These are phyloP conservation scores for Blennius ocellaris DNA, from an alignment of 2,113 vertebrate genomes.

Conservation along the genomic window DNA sequence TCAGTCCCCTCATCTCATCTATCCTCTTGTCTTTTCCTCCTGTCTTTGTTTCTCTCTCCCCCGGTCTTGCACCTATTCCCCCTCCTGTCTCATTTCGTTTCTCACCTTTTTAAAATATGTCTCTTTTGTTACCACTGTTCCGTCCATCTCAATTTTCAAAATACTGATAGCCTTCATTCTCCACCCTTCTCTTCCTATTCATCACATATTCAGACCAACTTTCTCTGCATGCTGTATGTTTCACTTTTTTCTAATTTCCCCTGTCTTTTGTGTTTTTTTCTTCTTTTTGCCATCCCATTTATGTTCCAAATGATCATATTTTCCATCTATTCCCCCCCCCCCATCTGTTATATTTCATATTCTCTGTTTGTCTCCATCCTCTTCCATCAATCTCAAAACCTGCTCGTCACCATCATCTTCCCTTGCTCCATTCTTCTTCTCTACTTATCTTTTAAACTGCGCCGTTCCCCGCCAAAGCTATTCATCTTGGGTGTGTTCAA, in stretches of 20 bases:
- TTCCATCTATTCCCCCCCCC: constrained; percentile 11
- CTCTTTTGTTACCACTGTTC: constrained; percentile 8
- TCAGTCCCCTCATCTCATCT: constrained; percentile 42
- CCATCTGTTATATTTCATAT: constrained; percentile 40
- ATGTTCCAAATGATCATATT: constrained; percentile 22
- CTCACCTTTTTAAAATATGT: neutral
- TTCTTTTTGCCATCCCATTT: neutral
- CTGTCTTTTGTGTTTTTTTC: constrained; percentile 3
- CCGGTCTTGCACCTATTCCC: neutral
- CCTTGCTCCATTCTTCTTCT: constrained; percentile 36
- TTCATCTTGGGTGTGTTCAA: constrained; percentile 51
- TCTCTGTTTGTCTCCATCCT: constrained; percentile 21
- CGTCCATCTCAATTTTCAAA: neutral
- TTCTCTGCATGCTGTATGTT: constrained; percentile 14
- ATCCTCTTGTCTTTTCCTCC: constrained; percentile 34
- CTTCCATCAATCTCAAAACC: constrained; percentile 19
- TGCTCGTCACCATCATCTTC: constrained; percentile 45
- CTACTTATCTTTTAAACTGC: constrained; percentile 51
- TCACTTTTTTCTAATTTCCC: constrained; percentile 29
- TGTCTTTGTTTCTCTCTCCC: neutral
- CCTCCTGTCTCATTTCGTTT: constrained; percentile 1
- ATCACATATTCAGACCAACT: constrained; percentile 17
- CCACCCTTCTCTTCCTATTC: constrained; percentile 9
- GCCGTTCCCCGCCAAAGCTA: constrained; percentile 17
- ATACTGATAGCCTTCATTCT: constrained; percentile 9